phyloP scores from a whole-genome alignment of 2,888 invertebrate genomes.

The Tenthredo distinguenda region DNA sequence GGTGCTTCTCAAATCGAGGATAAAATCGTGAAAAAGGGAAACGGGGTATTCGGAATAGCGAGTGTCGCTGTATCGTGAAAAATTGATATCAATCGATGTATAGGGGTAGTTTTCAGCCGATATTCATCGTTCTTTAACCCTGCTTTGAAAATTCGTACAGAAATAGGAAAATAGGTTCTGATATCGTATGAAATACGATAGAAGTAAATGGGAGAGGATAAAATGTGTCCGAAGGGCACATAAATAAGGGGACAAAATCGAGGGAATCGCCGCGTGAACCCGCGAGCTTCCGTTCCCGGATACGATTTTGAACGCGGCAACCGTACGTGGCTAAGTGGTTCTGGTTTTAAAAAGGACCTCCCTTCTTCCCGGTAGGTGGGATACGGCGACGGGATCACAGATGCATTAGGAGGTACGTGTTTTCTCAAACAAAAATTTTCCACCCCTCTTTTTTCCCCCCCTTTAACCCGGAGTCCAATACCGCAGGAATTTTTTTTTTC shows the following conservation, averaged over 20 bases:
- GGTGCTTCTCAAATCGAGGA: not conserved
- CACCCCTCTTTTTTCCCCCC: not conserved
- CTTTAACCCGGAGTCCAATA: not conserved
- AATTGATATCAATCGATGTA: too few relatives aligned
- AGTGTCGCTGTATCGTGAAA: too few relatives aligned
- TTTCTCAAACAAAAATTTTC: conserved; percentile 35
- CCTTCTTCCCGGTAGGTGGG: not conserved
- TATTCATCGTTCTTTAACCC: too few relatives aligned
- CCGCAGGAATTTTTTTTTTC: not conserved
- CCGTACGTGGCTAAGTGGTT: conserved; percentile 50
- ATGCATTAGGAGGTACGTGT: conserved; percentile 43
- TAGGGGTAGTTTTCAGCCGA: too few relatives aligned
- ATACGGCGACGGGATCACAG: conserved; percentile 19
- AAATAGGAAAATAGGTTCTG: not conserved
- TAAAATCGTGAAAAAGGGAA: not conserved
- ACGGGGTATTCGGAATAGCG: not conserved
- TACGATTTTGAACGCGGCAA: conserved; percentile 24
- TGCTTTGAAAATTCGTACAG: not conserved
- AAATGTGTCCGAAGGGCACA: not conserved
- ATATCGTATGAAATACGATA: conserved; percentile 11
- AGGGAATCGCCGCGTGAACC: conserved; percentile 2
- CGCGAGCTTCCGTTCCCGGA: conserved; percentile 4
- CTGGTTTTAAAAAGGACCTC: conserved; percentile 40
- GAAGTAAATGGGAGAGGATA: not conserved
- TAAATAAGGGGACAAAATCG: conserved; percentile 48